phyloP scores from a whole-genome alignment of 1,140 invertebrate genomes.

The Phenacoccus solenopsis region DNA sequence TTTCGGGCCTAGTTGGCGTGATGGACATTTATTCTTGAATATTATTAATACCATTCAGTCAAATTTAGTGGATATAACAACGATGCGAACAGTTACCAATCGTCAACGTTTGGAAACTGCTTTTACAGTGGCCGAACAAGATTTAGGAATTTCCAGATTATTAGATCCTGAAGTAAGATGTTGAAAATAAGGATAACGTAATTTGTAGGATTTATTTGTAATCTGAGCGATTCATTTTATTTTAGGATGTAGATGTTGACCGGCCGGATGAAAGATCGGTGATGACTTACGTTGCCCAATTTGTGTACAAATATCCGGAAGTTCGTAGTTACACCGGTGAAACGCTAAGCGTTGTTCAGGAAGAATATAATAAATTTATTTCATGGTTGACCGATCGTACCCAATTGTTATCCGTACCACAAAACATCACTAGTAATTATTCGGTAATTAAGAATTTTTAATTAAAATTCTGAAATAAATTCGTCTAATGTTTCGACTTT shows the following conservation, averaged over 20 bases:
- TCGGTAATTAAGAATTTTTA: slow-evolving; percentile 31
- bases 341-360: slow-evolving; percentile 58
- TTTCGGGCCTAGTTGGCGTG: slow-evolving; percentile 93
- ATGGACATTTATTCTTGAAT: slow-evolving; percentile 90
- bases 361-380: slow-evolving; percentile 64
- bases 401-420: slow-evolving; percentile 40
- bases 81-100: slow-evolving; percentile 63
- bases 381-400: slow-evolving; percentile 68
- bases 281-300: slow-evolving; percentile 99
- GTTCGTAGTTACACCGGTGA: slow-evolving; percentile 46
- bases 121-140: slow-evolving; percentile 81
- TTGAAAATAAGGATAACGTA: too few relatives aligned
- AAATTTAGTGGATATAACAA: slow-evolving; percentile 76
- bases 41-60: slow-evolving; percentile 92
- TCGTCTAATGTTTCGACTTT: neutral
- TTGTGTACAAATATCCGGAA: slow-evolving; percentile 88
- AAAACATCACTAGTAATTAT: slow-evolving; percentile 38
- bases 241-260: slow-evolving; percentile 85
- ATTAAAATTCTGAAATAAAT: neutral
- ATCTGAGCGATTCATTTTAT: neutral
- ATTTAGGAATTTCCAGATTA: slow-evolving; percentile 83
- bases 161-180: slow-evolving; percentile 62
- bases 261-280: slow-evolving; percentile 97
- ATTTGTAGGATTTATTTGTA: neutral
- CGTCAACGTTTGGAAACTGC: slow-evolving; percentile 77